Evolutionary conservation across 2,888 invertebrate genomes (phyloP).

Genomic region (Cerastis leucographa): DNA sequence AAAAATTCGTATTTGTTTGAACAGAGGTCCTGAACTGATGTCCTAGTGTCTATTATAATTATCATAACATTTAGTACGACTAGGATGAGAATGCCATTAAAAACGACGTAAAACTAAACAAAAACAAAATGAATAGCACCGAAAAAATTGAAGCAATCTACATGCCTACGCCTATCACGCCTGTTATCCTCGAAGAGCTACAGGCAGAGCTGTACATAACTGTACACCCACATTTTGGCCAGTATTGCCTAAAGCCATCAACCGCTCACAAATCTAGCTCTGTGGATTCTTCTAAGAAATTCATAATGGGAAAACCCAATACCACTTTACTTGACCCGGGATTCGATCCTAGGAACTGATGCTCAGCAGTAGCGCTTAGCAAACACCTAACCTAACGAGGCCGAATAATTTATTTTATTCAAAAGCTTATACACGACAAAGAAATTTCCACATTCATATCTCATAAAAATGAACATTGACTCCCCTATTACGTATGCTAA

Average conservation of each 20-base stretch:
- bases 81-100: too few relatives aligned
- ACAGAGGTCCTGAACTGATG: background rate
- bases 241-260: background rate
- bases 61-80: background rate
- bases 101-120: too few relatives aligned
- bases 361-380: background rate
- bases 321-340: too few relatives aligned
- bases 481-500: constrained; percentile 50
- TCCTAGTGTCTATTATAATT: background rate
- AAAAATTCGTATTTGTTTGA: background rate
- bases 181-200: background rate
- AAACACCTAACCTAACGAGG: background rate
- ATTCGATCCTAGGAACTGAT: background rate
- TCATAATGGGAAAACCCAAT: background rate
- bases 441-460: constrained; percentile 11
- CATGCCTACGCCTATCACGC: background rate
- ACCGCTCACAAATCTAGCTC: background rate
- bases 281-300: background rate
- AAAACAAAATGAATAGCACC: too few relatives aligned
- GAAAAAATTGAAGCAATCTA: too few relatives aligned
- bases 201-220: background rate
- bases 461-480: constrained; percentile 43
- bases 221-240: background rate
- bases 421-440: constrained; percentile 18
- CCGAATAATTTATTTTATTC: background rate